phyloP scores from a whole-genome alignment of 2,113 vertebrate genomes.

The Sus scrofa region DNA sequence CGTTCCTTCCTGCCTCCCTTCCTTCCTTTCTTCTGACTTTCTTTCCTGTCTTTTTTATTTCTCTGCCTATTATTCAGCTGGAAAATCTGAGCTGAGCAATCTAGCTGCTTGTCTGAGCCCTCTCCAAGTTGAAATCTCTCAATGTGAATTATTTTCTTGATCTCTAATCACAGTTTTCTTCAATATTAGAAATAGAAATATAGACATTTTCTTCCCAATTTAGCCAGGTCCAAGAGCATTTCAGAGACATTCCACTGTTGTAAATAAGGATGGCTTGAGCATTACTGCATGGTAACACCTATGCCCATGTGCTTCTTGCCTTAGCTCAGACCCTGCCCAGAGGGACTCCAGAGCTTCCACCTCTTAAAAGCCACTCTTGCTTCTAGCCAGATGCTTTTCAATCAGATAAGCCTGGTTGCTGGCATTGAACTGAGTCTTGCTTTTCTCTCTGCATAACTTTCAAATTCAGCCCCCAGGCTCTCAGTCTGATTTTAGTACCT shows the following conservation, averaged over 20 bases:
- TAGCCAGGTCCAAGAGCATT: neutral
- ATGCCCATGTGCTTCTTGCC: neutral
- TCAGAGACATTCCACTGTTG: neutral
- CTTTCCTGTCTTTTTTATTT: neutral
- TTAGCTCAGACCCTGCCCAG: neutral
- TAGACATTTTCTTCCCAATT: neutral
- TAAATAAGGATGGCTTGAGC: neutral
- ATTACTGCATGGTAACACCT: fast-evolving
- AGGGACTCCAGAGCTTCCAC: fast-evolving
- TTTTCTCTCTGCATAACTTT: neutral
- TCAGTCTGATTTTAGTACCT: neutral
- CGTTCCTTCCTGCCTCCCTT: no score
- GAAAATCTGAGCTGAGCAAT: neutral
- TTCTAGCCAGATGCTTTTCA: neutral
- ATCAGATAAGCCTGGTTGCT: neutral
- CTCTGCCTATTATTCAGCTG: neutral
- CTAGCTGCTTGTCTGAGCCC: neutral
- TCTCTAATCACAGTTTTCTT: neutral
- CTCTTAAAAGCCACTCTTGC: neutral
- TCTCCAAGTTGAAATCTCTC: neutral
- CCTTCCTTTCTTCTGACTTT: neutral
- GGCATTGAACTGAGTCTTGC: neutral
- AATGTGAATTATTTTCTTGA: neutral
- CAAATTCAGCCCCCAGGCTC: neutral
- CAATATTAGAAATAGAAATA: neutral